Percentiles rank a stretch among this genome's conserved stretches.
These are phyloP conservation scores for Isotomurus palustris DNA, from an alignment of 2,888 invertebrate genomes.

Conservation along the genomic window DNA sequence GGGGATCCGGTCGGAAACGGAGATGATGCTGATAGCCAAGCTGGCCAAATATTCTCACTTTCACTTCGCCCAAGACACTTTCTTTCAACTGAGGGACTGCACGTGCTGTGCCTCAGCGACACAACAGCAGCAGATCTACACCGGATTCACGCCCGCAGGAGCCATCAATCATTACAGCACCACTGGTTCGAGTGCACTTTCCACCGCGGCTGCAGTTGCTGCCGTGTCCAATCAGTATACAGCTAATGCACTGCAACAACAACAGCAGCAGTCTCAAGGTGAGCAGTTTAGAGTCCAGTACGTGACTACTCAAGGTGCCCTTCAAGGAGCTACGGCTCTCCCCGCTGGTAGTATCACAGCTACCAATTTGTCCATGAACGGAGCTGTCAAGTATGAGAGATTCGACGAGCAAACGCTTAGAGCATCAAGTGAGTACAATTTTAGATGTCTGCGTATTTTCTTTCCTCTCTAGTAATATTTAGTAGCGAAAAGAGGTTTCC, in stretches of 20 bases:
- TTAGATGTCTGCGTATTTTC: too few relatives aligned
- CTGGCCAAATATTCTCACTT: constrained; percentile 42
- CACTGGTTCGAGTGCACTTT: constrained; percentile 22
- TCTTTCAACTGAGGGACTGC: constrained; percentile 39
- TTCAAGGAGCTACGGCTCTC: constrained; percentile 33
- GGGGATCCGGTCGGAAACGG: constrained; percentile 38
- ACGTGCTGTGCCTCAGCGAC: constrained; percentile 29
- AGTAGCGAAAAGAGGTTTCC: too few relatives aligned
- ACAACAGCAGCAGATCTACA: constrained; percentile 28
- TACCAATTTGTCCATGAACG: constrained; percentile 41
- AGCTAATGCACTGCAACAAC: constrained; percentile 26
- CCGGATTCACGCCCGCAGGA: constrained; percentile 23
- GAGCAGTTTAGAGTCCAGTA: constrained; percentile 40
- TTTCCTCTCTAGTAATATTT: too few relatives aligned
- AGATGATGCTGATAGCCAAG: constrained; percentile 39
- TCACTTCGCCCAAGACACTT: constrained; percentile 39
- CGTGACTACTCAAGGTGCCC: constrained; percentile 37
- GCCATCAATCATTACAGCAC: constrained; percentile 10
- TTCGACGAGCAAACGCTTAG: constrained; percentile 37
- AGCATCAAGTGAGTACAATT: constrained; percentile 33
- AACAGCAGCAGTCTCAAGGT: constrained; percentile 26
- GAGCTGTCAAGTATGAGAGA: constrained; percentile 38
- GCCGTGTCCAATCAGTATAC: constrained; percentile 33
- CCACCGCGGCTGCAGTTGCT: constrained; percentile 32
- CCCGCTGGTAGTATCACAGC: constrained; percentile 27